Base-by-base conservation (phyloP, 2,113 vertebrate genomes). In the Garra rufa region DNA sequence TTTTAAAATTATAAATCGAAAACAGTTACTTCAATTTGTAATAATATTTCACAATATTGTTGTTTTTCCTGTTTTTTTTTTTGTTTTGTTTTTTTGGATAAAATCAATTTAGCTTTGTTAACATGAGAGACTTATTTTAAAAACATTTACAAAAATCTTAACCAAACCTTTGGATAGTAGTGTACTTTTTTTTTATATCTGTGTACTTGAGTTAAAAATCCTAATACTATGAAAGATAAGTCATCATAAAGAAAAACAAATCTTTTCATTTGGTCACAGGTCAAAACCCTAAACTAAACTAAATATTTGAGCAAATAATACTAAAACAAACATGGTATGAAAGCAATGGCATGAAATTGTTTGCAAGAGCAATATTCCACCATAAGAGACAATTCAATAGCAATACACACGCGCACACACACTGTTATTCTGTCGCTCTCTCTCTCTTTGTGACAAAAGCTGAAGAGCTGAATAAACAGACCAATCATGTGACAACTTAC, bases 281-380 rank as follows among this genome's bases (percentile, higher is more conserved):
- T 74, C 70, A 26, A 73, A 74, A 7, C 6, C 13, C n/a, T 17
- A 50, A 52, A 52, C 48, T 50, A 52, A 19, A n/a, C 6, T 41
- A 41, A 41, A 3, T 19, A 1, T 52, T 52, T 19, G 48, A 50
- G 48, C 17, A 52, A 63, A 63, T 24, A 59, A 59, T 63, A 13
- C 5, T 3, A 28, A 28, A 15, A 65, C 13, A 67, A 69, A 69
- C 30, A 38, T n/a, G 38, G n/a, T n/a, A n/a, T n/a, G n/a, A n/a
- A n/a, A 19, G 43, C 15, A 83, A 52, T 52, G 4, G 77, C 59
- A 61, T 30, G 30, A 19, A 74, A 85, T 15, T 48, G 43, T 52
- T 14, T 77, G 4, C 28, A 24, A 55, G 5, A 0, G 3, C 46
- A 9, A 65, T 95, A 96, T 95, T 96, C 63, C 0, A 41, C 26